Percentiles rank a stretch among this genome's conserved stretches.
These are phyloP conservation scores for Eulemur coronatus DNA, from an alignment of 2,797 vertebrate genomes.

Conservation along the genomic window DNA sequence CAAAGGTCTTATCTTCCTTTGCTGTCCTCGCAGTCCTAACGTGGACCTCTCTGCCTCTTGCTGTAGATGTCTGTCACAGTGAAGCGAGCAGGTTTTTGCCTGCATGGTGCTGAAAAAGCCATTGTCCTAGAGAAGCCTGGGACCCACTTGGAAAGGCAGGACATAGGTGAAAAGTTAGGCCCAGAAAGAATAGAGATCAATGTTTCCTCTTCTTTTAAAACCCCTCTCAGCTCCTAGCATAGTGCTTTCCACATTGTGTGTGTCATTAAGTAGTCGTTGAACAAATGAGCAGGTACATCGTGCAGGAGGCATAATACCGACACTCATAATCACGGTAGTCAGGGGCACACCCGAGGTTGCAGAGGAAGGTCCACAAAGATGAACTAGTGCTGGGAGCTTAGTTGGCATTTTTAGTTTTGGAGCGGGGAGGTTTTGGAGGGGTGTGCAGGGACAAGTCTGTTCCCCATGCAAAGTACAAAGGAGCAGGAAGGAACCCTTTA, in stretches of 20 bases:
- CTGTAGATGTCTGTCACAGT: accelerated
- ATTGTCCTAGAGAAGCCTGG: neutral
- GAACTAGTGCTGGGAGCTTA: neutral
- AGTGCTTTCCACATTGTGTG: neutral
- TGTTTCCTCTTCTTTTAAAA: neutral
- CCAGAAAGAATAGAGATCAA: neutral
- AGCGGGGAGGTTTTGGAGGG: neutral
- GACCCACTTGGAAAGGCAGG: neutral
- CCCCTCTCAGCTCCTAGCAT: neutral
- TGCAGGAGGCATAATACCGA: neutral
- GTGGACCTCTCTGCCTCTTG: neutral
- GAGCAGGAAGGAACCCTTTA: neutral
- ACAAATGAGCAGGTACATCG: neutral
- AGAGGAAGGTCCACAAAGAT: neutral
- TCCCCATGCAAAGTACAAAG: neutral
- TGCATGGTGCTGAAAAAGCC: accelerated
- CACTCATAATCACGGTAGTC: neutral
- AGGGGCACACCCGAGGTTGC: neutral
- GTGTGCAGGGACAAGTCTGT: neutral
- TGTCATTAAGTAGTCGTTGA: neutral
- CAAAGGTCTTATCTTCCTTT: neutral
- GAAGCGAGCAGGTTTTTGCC: accelerated
- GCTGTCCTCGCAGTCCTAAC: neutral
- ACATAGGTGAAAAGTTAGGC: neutral
- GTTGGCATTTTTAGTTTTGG: neutral